phyloP scores from a whole-genome alignment of 2,888 invertebrate genomes.

The Tricholauxania praeusta region DNA sequence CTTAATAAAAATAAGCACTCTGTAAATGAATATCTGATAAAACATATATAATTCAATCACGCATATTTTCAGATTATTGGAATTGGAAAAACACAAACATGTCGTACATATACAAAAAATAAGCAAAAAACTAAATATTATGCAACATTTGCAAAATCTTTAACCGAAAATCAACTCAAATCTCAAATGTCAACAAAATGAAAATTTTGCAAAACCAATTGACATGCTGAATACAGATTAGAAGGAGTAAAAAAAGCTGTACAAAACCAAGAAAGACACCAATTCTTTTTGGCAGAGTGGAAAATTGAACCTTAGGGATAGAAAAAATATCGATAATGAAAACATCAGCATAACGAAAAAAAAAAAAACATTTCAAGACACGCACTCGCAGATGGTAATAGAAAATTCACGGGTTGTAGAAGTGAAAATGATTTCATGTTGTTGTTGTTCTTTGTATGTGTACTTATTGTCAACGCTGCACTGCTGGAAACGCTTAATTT shows the following conservation, averaged over 20 bases:
- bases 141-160: constrained; percentile 28
- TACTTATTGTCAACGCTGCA: constrained; percentile 11
- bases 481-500: constrained; percentile 37
- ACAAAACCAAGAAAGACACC: constrained; percentile 1
- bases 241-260: constrained; percentile 22
- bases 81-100: not conserved
- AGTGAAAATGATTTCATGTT: not conserved
- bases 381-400: not conserved
- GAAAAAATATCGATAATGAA: constrained; percentile 39
- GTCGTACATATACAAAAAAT: not conserved
- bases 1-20: too few relatives aligned
- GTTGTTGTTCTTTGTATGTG: constrained; percentile 19
- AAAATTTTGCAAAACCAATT: constrained; percentile 31
- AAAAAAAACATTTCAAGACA: constrained; percentile 5
- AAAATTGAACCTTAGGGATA: constrained; percentile 48
- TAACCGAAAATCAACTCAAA: constrained; percentile 56
- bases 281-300: constrained; percentile 34
- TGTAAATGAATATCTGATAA: not conserved
- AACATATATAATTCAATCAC: constrained; percentile 15
- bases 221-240: constrained; percentile 54
- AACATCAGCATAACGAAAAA: constrained; percentile 26
- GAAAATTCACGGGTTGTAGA: not conserved
- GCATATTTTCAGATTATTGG: not conserved
- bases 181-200: constrained; percentile 58
- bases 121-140: not conserved